Base-by-base conservation (phyloP, 2,888 invertebrate genomes). In the Pedicia rivosa region DNA sequence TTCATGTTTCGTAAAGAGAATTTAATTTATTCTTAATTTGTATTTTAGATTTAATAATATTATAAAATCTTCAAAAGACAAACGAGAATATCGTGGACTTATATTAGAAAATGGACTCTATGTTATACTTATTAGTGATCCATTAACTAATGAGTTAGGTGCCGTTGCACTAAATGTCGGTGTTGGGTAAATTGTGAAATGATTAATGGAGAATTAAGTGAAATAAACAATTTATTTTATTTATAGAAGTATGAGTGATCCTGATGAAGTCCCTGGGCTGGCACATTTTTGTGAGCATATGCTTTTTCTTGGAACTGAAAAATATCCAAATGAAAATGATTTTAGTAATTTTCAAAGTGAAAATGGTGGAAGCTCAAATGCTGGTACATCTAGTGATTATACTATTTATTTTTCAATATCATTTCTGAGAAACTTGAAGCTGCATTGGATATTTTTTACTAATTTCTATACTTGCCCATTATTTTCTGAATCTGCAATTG, bases 251-350 rank as follows among this genome's bases (percentile, higher is more conserved):
- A 74, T 95, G 63, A 82, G 78, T 46, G 97, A 98, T 57, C 95
- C 97, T 0, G 72, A 74, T 14, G 75, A 88, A 43, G 51, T 97
- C 24, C 90, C 87, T 0, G 97, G 97, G 0, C 57, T 97, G 46
- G 97, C 97, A 1, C 97, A 98, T 61, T 97, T 98, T 60, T 92
- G 94, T 59, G 97, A 98, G 56, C 97, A 98, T 61, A 98, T 98
- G 97, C 69, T 98, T 26, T 98, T 98, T 54, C 61, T 97, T 46
- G 98, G 98, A 5, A 97, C 95, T 0, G 67, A 83, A 55, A 95
- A 95, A 58, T 90, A 83, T 63, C 87, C 88, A 6, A 66, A 72
- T 58, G 90, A 92, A 59, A 94, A 95, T 59, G 87, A 84, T 43
- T 95, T 94, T 54, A 79, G 68, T 44, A 84, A 83, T 57, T 97